Evolutionary conservation across 2,888 invertebrate genomes (phyloP).

Genomic region (Salticus scenicus): DNA sequence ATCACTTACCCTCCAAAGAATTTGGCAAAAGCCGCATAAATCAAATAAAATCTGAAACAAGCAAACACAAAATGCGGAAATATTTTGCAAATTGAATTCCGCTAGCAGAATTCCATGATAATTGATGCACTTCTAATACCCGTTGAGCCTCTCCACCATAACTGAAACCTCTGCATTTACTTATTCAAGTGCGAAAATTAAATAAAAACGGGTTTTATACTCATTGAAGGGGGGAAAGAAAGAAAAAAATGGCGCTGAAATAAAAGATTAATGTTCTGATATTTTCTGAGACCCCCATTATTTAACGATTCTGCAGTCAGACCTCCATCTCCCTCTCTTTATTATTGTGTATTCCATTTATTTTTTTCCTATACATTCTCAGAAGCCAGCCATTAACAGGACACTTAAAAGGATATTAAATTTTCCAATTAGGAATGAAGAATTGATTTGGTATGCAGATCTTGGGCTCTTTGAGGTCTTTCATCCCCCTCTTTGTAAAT

Average conservation of each 20-base stretch:
- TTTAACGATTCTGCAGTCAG: conserved; percentile 65
- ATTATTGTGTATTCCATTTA: conserved; percentile 28
- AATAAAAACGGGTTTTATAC: conserved; percentile 67
- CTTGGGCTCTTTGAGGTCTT: conserved; percentile 39
- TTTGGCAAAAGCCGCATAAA: conserved; percentile 41
- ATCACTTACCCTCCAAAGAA: conserved; percentile 11
- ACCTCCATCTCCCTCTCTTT: conserved; percentile 27
- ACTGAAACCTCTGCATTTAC: conserved; percentile 16
- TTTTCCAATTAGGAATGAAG: conserved; percentile 70
- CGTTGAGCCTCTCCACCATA: conserved; percentile 22
- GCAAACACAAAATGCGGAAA: conserved; percentile 21
- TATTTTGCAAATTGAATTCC: conserved; percentile 59
- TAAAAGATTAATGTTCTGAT: conserved; percentile 69
- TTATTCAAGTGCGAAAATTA: conserved; percentile 58
- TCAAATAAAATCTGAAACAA: conserved; percentile 44
- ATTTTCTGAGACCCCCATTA: conserved; percentile 60
- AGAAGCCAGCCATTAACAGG: conserved; percentile 64
- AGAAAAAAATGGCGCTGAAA: conserved; percentile 51
- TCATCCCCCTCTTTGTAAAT: conserved; percentile 33
- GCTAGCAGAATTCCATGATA: conserved; percentile 56
- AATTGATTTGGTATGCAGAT: conserved; percentile 71
- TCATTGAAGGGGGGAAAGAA: conserved; percentile 1
- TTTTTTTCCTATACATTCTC: conserved; percentile 7
- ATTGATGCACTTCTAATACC: conserved; percentile 69
- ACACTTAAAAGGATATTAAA: conserved; percentile 71